Percentiles rank a stretch among this genome's conserved stretches.
These are phyloP conservation scores for Drosophila infuscata DNA, from an alignment of 2,888 invertebrate species.

Conservation along the genomic window DNA sequence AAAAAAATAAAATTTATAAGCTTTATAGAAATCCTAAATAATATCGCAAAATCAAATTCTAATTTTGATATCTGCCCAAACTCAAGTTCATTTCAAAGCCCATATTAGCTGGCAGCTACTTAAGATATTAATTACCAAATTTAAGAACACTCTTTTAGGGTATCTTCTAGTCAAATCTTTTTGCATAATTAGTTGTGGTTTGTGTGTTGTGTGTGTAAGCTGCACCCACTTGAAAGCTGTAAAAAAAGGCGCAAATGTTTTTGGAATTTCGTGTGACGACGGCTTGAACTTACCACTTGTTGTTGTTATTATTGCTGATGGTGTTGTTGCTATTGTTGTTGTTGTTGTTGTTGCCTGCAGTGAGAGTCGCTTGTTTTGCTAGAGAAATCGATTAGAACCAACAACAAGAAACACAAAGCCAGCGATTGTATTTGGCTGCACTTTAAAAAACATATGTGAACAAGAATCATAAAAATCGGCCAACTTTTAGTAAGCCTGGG, in stretches of 20 bases:
- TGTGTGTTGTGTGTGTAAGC: conserved; percentile 43
- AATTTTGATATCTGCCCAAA: neutral
- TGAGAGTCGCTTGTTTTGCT: conserved; percentile 77
- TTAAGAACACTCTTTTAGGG: conserved; percentile 14
- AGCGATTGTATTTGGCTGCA: conserved; percentile 59
- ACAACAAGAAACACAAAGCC: conserved; percentile 63
- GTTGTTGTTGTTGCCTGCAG: conserved; percentile 46
- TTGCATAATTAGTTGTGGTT: conserved; percentile 27
- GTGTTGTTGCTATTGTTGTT: conserved; percentile 30
- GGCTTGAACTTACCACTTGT: conserved; percentile 62
- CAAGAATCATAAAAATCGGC: neutral
- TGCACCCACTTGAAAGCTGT: conserved; percentile 79
- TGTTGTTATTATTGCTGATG: conserved; percentile 35
- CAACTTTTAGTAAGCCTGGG: neutral
- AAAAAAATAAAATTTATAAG: neutral
- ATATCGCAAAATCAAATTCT: neutral
- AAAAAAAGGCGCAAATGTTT: conserved; percentile 74
- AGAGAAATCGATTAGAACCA: conserved; percentile 80
- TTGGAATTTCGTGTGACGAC: conserved; percentile 73
- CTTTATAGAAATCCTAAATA: neutral
- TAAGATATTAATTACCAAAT: neutral
- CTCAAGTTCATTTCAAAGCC: neutral
- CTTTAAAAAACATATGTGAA: neutral
- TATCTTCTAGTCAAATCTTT: conserved; percentile 25
- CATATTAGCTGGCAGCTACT: neutral